phyloP scores from a whole-genome alignment of 1,140 invertebrate genomes.

The Diprion similis region DNA sequence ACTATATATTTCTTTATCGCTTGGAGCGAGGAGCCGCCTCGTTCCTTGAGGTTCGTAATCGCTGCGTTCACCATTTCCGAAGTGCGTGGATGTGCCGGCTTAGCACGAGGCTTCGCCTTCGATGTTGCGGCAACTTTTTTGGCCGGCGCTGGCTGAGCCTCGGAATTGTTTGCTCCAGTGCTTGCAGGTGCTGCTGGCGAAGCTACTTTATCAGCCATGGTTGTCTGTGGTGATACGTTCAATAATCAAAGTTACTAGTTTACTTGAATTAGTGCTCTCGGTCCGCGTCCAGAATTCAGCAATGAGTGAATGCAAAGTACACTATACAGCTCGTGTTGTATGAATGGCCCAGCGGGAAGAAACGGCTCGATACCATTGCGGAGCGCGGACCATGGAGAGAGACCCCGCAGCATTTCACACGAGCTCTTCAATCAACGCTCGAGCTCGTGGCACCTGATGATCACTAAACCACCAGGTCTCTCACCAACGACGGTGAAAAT shows the following conservation, averaged over 20 bases:
- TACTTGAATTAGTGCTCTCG: background rate
- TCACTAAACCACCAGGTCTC: background rate
- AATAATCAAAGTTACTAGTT: background rate
- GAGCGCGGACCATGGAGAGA: slow-evolving; percentile 34
- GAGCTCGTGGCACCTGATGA: background rate
- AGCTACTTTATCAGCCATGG: background rate
- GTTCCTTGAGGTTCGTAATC: slow-evolving; percentile 62
- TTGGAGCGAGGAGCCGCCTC: slow-evolving; percentile 62
- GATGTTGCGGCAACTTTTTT: slow-evolving; percentile 20
- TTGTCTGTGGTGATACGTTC: background rate
- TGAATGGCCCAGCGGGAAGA: background rate
- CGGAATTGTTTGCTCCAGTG: slow-evolving; percentile 19
- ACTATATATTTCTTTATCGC: slow-evolving; percentile 67
- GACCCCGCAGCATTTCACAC: slow-evolving; percentile 29
- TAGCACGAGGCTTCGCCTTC: slow-evolving; percentile 34
- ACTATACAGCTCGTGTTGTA: background rate
- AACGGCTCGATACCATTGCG: background rate
- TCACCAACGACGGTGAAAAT: background rate
- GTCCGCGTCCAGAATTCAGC: background rate
- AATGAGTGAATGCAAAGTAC: background rate
- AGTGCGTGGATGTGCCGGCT: slow-evolving; percentile 45
- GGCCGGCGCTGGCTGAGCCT: background rate
- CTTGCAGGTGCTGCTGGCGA: slow-evolving; percentile 12
- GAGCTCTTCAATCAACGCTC: background rate
- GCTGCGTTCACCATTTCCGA: slow-evolving; percentile 59